These are phyloP conservation scores for Fregetta grallaria DNA, from an alignment of 2,113 vertebrate genomes.

Conservation along the genomic window DNA sequence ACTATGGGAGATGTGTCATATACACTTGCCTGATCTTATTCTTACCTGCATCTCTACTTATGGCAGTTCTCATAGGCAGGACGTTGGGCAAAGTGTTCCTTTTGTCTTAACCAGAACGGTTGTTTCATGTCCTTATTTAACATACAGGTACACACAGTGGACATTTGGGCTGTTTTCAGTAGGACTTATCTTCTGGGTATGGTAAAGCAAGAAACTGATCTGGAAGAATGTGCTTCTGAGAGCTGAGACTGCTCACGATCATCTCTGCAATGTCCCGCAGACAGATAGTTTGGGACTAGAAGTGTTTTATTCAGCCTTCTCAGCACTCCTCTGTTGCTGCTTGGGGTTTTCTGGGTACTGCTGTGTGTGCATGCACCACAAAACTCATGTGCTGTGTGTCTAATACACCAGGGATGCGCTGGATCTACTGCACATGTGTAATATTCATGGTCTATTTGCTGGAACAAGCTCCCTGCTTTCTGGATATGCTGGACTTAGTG, in stretches of 20 bases:
- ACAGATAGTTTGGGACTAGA: background rate
- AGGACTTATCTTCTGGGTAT: background rate
- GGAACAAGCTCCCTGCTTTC: background rate
- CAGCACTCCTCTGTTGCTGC: background rate
- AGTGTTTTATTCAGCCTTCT: background rate
- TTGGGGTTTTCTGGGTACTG: background rate
- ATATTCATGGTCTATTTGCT: background rate
- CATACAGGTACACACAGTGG: too few species aligned
- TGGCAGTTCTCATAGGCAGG: background rate
- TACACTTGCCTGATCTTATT: background rate
- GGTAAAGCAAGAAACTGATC: background rate
- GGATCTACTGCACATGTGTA: background rate
- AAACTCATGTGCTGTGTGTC: accelerated
- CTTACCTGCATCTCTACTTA: background rate
- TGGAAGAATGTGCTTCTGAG: background rate
- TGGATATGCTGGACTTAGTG: accelerated
- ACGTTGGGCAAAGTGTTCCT: background rate
- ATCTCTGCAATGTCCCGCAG: background rate
- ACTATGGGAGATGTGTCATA: background rate
- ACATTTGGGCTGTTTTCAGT: background rate
- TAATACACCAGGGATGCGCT: background rate
- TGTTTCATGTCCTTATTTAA: background rate
- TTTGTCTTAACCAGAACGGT: background rate
- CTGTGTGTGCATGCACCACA: background rate
- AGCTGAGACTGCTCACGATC: background rate